These are phyloP conservation scores for Pollenia angustigena DNA, from an alignment of 2,888 invertebrate species.

Conservation along the genomic window DNA sequence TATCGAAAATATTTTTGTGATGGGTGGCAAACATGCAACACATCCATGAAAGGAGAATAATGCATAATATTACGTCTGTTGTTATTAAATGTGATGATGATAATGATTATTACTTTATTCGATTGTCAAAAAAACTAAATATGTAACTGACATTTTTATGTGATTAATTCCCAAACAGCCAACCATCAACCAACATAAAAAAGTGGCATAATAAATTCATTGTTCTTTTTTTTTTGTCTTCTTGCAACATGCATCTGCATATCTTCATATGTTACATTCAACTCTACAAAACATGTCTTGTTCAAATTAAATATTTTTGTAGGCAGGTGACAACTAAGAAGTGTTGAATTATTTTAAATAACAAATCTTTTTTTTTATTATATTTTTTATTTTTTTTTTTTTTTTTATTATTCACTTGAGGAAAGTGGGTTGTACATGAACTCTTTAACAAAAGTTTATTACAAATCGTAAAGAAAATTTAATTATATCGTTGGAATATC, in stretches of 20 bases:
- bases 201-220: constrained; percentile 46
- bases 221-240: constrained; percentile 2
- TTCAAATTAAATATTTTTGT: constrained; percentile 50
- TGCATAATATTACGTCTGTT: constrained; percentile 37
- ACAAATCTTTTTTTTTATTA: constrained; percentile 37
- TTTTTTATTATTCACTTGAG: constrained; percentile 13
- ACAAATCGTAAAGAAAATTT: constrained; percentile 15
- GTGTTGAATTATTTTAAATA: constrained; percentile 60
- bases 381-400: constrained; percentile 3
- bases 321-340: constrained; percentile 68
- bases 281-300: too few relatives aligned
- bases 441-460: constrained; percentile 11
- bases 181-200: constrained; percentile 46
- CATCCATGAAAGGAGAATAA: constrained; percentile 32
- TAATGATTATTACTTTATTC: constrained; percentile 25
- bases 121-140: constrained; percentile 50
- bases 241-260: constrained; percentile 22
- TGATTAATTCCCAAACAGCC: constrained; percentile 53
- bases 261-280: constrained; percentile 15
- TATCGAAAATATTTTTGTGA: constrained; percentile 44
- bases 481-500: constrained; percentile 19
- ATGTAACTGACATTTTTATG: constrained; percentile 55
- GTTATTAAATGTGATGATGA: constrained; percentile 42
- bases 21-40: constrained; percentile 67
- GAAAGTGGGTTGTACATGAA: constrained; percentile 61